phyloP scores from a whole-genome alignment of 2,113 vertebrate genomes.

The Empidonax alnorum region DNA sequence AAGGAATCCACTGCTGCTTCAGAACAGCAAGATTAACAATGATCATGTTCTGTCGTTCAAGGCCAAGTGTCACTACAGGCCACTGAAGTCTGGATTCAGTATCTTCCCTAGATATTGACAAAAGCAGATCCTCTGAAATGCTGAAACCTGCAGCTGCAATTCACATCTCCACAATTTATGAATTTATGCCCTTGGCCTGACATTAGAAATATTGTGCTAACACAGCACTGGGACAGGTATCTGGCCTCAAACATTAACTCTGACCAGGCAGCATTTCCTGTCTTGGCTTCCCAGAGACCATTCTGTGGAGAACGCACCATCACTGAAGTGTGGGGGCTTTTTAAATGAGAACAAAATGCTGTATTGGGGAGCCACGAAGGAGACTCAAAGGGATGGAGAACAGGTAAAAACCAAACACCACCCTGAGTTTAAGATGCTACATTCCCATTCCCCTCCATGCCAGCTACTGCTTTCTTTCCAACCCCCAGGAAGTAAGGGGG shows the following conservation, averaged over 20 bases:
- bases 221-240: background rate
- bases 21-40: background rate
- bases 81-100: rapidly evolving
- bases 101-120: background rate
- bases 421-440: background rate
- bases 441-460: background rate
- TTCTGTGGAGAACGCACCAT: rapidly evolving
- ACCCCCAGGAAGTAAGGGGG: background rate
- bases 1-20: background rate
- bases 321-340: background rate
- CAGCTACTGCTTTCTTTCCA: background rate
- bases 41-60: rapidly evolving
- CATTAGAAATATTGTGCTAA: background rate
- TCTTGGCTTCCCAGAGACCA: background rate
- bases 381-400: background rate
- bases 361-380: rapidly evolving
- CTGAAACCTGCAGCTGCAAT: background rate
- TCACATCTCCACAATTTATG: background rate
- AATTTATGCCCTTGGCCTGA: background rate
- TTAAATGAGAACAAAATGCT: background rate
- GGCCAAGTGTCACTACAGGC: background rate
- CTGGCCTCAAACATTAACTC: background rate
- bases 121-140: background rate
- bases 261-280: rapidly evolving
- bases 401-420: background rate